Conservation (phyloP, 2,797 vertebrate genomes). For the Onychomys leucogaster region DNA sequence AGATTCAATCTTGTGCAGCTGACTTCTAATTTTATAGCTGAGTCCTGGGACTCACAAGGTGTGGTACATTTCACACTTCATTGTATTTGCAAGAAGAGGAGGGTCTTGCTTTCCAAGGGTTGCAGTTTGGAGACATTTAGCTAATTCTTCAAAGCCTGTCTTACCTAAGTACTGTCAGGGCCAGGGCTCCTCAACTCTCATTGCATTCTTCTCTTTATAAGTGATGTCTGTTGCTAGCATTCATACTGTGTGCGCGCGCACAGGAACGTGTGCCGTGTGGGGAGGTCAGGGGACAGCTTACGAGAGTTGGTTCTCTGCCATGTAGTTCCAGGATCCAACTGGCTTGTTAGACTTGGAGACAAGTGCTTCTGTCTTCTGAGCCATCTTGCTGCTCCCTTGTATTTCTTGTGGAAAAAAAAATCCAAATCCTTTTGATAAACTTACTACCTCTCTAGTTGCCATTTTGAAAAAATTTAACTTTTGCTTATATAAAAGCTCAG, state of each 20-base stretch:
- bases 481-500: slow-evolving; percentile 39
- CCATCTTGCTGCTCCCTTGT: background rate
- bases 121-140: slow-evolving; percentile 30
- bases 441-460: background rate
- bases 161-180: background rate
- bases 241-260: background rate
- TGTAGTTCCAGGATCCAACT: background rate
- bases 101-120: background rate
- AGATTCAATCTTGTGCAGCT: background rate
- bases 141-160: slow-evolving; percentile 36
- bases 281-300: background rate
- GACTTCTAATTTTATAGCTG: too few relatives aligned
- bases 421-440: background rate
- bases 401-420: background rate
- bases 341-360: background rate
- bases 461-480: slow-evolving; percentile 52
- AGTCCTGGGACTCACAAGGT: too few relatives aligned
- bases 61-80: background rate
- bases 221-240: background rate
- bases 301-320: background rate
- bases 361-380: background rate
- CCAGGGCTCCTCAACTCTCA: slow-evolving; percentile 12
- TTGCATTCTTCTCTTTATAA: background rate
- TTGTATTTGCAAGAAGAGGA: background rate
- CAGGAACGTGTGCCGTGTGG: too few relatives aligned